A percentile compares a stretch with the other conserved stretches of the same genome.
phyloP scores from a whole-genome alignment of 2,113 vertebrate species.

The Butastur rufipennis region DNA sequence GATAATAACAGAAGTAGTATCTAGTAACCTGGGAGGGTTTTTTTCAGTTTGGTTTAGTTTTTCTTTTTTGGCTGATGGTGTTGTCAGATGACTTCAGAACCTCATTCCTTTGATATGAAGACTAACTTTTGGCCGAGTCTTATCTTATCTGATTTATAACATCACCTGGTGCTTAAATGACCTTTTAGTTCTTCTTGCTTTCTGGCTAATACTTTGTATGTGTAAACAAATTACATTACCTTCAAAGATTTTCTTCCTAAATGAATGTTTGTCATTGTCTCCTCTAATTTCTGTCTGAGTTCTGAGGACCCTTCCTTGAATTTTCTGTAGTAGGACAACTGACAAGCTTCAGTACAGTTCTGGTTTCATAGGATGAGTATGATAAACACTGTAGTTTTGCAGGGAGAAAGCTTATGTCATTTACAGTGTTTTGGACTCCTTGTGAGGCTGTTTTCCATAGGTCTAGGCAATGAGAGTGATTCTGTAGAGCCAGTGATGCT shows the following conservation, averaged over 20 bases:
- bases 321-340: background rate
- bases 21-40: rapidly evolving
- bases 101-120: background rate
- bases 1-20: background rate
- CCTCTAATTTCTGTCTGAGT: background rate
- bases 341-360: background rate
- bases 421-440: background rate
- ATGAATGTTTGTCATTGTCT: background rate
- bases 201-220: background rate
- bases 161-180: background rate
- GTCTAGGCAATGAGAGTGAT: background rate
- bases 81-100: background rate
- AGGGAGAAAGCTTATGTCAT: background rate
- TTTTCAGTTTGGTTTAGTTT: background rate
- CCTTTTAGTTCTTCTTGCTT: background rate
- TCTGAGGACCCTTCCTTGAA: background rate
- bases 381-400: background rate
- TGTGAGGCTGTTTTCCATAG: background rate
- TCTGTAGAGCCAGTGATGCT: background rate
- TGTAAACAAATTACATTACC: background rate
- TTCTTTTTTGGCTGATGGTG: background rate
- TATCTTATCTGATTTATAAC: background rate
- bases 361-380: background rate
- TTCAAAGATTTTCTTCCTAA: background rate
- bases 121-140: background rate